Base-by-base conservation (phyloP, 2,113 vertebrate species). In the Myotis yumanensis region DNA sequence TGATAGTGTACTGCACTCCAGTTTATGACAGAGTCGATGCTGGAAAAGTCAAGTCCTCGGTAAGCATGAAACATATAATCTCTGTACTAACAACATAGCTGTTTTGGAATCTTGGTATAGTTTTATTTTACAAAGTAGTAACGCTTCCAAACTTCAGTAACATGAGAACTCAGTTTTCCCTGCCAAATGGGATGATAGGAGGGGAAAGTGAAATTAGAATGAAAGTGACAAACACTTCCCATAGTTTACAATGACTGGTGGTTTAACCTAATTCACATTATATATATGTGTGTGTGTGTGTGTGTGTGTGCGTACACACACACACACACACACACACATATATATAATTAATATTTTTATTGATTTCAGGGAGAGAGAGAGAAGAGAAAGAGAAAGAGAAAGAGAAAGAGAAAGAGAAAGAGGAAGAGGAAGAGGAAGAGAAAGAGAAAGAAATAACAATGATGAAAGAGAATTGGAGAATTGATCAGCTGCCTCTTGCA, bases 1-100 rank as follows among this genome's bases (percentile, higher is more conserved):
- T 99, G 77, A 32, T 98, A 46, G 97, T 99, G 8, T 98, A 99
- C 82, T 97, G 98, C 88, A 99, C 99, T 3, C 20, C 79, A 0
- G 43, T 98, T 11, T 97, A 98, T 28, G 8, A 71, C 1, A 97
- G 48, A 11, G 97, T 99, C 0, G 98, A 98, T 20, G n/a, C 98
- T 48, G 32, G 2, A 0, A 98, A 98, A 97, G 98, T 99, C 97
- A 66, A 62, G 25, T 91, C 0, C 46, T 73, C 95, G 98, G 99
- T 99, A 75, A 97, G 97, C 83, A 57, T 35, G 62, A 35, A 37
- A 48, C 8, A 17, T 30, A 1, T 0, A 16, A 0, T 4, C 32
- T 37, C 40, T n/a, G 0, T 46, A 4, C 17, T 6, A 28, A 32
- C 46, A 72, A 25, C 15, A 7, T 4, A n/a, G 48, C 8, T 80